phyloP scores from a whole-genome alignment of 1,140 invertebrate species.

The Monomorium pharaonis region DNA sequence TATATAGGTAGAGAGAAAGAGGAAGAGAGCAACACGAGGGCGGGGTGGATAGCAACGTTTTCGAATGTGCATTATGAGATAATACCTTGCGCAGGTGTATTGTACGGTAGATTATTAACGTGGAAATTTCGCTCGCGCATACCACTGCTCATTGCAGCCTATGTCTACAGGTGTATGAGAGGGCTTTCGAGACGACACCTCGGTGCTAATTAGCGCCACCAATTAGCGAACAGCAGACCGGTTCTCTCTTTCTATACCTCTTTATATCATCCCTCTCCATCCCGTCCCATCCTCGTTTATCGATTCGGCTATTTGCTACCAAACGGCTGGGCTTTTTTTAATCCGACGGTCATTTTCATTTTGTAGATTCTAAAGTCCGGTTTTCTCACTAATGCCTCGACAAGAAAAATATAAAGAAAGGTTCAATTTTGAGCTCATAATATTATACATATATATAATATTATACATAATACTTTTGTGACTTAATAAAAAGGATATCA shows the following conservation, averaged over 20 bases:
- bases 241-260: conserved; percentile 31
- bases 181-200: conserved; percentile 70
- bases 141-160: conserved; percentile 44
- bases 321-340: conserved; percentile 43
- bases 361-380: conserved; percentile 56
- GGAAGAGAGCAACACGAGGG: conserved; percentile 9
- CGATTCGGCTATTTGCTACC: conserved; percentile 37
- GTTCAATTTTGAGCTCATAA: neutral
- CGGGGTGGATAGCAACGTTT: conserved; percentile 55
- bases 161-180: conserved; percentile 61
- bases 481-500: neutral
- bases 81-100: conserved; percentile 60
- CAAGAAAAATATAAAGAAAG: neutral
- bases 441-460: neutral
- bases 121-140: conserved; percentile 62
- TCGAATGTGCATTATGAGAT: conserved; percentile 66
- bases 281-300: conserved; percentile 52
- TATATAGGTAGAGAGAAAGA: neutral
- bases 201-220: conserved; percentile 77
- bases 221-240: conserved; percentile 72
- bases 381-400: conserved; percentile 45
- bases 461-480: neutral
- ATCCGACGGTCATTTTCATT: conserved; percentile 61
- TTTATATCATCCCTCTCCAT: neutral
- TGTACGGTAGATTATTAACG: conserved; percentile 66